Base-by-base conservation (phyloP, 2,888 invertebrate genomes). In the Ashinkailepas kermadecensis region DNA sequence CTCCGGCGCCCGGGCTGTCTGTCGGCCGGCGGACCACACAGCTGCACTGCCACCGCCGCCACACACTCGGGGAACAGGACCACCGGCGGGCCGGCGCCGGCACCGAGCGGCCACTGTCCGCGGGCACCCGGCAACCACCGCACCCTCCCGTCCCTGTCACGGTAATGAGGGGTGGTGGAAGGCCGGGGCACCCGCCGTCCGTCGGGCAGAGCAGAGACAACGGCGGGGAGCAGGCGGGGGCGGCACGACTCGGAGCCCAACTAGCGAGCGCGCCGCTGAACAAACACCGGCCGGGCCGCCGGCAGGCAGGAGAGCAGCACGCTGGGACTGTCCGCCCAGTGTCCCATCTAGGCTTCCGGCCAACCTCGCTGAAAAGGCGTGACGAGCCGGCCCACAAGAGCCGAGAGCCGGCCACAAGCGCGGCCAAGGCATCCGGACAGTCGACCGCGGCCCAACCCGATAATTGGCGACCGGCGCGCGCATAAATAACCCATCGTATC, bases 221-320 rank as follows among this genome's bases (percentile, higher is more conserved):
- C 39, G 39, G 39, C 39, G 39, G n/a, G n/a, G n/a, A n/a, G n/a
- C n/a, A n/a, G n/a, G 39, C 39, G 4, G 39, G 39, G 39, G 39
- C 4, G n/a, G n/a, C 39, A 39, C 39, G 39, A 39, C 39, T 39
- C 39, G 4, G 39, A 39, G 39, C 39, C 39, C 2, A 39, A 39
- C 39, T 39, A 39, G 39, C 39, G 39, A 39, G 39, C 39, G 39
- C 12, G 59, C 23, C 54, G 80, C 81, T 18, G 57, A 12, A 57
- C 81, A 58, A 79, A 79, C 79, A 79, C 23, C n/a, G 59, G 8
- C 57, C 56, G 23, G 70, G 39, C 54, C 65, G 58, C 58, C 81
- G 57, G 54, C 81, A 65, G 64, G 62, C 64, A 4, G 12, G 62
- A 21, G 56, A n/a, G 23, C 65, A n/a, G 54, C 12, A 39, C n/a